Base-by-base conservation (phyloP, 2,797 vertebrate genomes). In the Peromyscus melanophrys region DNA sequence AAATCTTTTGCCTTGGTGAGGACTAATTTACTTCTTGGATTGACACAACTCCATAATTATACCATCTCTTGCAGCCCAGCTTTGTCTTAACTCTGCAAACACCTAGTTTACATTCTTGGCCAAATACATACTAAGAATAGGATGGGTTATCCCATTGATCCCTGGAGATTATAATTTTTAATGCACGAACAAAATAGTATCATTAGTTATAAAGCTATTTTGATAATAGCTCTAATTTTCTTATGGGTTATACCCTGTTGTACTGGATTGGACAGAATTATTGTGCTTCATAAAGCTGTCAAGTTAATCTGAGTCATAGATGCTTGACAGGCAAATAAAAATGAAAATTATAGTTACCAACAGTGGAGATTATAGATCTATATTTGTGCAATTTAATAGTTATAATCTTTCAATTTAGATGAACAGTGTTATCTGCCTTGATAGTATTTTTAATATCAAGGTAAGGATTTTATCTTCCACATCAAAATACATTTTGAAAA, bases 321-420 rank as follows among this genome's bases (percentile, higher is more conserved):
- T 89, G 57, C 91, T 94, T 96, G 96, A 96, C 82, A 96, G 91
- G 75, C 69, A 90, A 97, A 95, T 94, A 89, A 93, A 96, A 95
- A 94, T 96, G 76, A 96, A 97, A 97, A 96, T 96, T 95, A 93
- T 92, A 96, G 76, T 96, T 90, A 83, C 85, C n/a, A 89, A 96
- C 95, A 96, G 85, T 96, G 86, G 67, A 81, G 96, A 97, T 97
- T 97, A 96, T 90, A 90, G 89, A 96, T 93, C 59, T 92, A 95
- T 80, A 92, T 34, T 78, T 95, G 78, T 95, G 63, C 78, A 97
- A 88, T 92, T 96, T 97, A 91, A 90, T 93, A 94, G 52, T 69
- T 76, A 92, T 97, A 97, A 98, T 97, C 97, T 92, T 96, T 96
- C 95, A 95, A 94, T 97, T 98, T 96, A 94, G 85, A 96, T 95